Base-by-base conservation (phyloP, 1,140 invertebrate genomes). In the Stenopsyche tienmushanensis region DNA sequence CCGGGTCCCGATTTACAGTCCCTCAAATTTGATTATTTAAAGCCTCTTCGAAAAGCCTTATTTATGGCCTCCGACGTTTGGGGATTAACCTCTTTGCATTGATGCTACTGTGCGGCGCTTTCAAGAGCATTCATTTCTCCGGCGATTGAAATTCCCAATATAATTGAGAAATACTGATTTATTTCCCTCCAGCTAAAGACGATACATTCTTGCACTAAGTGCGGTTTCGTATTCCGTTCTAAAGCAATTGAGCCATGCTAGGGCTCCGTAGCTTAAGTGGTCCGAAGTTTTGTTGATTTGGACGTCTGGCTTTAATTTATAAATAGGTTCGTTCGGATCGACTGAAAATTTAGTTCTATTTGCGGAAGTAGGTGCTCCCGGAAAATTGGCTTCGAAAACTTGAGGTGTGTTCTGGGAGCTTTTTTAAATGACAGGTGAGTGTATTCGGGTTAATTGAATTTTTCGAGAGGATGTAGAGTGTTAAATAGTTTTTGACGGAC, bases 21-120 rank as follows among this genome's bases (percentile, higher is more conserved):
- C 21, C 50, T 53, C 25, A 53, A n/a, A 53, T 53, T 53, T 53
- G 50, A 53, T 53, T 53, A 53, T 53, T 53, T 53, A 53, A 53
- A 53, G 50, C 50, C 50, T 24, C 49, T 18, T 34, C 25, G 15
- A 17, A 18, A 34, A 42, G 54, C 54, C 20, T 34, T 57, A 57
- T 57, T 57, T 57, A 57, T 42, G 41, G 29, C 26, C 39, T 29
- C 3, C 54, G 25, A 34, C 52, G 26, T 29, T 34, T 29, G 39
- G 39, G 34, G 39, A 41, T 57, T 57, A 57, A 57, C 26, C 8
- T 42, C 13, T 15, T 39, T 25, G 54, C 54, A 24, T 42, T 57
- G 34, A 21, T 25, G 39, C 15, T 25, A 21, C 39, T 42, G n/a
- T n/a, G n/a, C n/a, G n/a, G n/a, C n/a, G 10, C 34, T 20, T 20